Evolutionary conservation across 2,113 vertebrate genomes (phyloP).

Genomic region (Diadophis punctatus): DNA sequence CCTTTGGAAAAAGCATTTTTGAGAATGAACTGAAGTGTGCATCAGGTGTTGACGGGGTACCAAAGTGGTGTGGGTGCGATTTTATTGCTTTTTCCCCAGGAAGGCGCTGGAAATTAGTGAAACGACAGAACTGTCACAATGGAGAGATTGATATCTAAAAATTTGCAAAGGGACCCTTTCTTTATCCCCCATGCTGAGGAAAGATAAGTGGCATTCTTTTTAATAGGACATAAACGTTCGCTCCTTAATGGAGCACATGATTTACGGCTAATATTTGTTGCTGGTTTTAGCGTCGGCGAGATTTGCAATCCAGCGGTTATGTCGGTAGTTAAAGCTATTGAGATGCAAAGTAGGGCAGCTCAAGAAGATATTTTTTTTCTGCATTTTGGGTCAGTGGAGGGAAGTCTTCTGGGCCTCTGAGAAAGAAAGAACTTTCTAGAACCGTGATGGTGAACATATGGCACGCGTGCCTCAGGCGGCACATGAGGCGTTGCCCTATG

Average conservation of each 20-base stretch:
- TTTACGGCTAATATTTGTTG: constrained; percentile 51
- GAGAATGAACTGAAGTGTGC: constrained; percentile 32
- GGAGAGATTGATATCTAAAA: constrained; percentile 29
- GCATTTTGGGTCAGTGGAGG: background rate
- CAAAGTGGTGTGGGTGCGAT: constrained; percentile 4
- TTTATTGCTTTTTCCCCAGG: constrained; percentile 35
- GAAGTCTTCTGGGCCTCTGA: background rate
- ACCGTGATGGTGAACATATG: no score
- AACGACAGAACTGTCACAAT: constrained; percentile 47
- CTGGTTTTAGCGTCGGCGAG: constrained; percentile 5
- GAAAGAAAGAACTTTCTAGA: background rate
- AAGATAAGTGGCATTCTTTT: constrained; percentile 41
- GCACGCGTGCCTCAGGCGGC: no score
- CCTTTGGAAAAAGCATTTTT: background rate
- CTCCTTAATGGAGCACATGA: constrained; percentile 39
- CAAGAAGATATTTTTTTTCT: background rate
- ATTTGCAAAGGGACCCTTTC: constrained; percentile 46
- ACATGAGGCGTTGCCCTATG: no score
- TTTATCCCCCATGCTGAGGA: constrained; percentile 37
- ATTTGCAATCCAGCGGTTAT: background rate
- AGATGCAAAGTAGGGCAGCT: constrained; percentile 13
- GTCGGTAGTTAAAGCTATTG: background rate
- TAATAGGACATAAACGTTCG: constrained; percentile 21
- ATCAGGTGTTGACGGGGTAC: constrained; percentile 43
- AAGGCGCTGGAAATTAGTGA: constrained; percentile 49